Evolutionary conservation across 2,113 vertebrate species (phyloP).

Genomic region (Cyphomyrus plagiostoma): DNA sequence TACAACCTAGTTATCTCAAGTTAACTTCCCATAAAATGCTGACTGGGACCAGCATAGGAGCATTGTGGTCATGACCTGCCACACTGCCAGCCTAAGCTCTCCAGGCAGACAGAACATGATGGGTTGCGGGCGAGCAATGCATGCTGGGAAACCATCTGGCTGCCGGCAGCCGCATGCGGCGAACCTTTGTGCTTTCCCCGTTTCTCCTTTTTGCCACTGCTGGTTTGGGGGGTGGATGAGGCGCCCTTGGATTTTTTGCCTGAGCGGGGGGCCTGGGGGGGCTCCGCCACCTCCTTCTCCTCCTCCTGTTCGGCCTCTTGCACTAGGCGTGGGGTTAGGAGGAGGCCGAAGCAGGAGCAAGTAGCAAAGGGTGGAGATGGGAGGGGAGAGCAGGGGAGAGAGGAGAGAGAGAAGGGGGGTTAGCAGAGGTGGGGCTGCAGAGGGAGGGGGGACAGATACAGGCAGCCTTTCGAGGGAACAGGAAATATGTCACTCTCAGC

Average conservation of each 20-base stretch:
- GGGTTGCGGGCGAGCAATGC: neutral
- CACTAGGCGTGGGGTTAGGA: conserved; percentile 59
- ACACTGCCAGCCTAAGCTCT: neutral
- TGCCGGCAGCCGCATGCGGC: conserved; percentile 41
- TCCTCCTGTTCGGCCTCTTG: conserved; percentile 89
- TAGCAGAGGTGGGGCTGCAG: neutral
- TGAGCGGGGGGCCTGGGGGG: conserved; percentile 71
- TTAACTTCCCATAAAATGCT: neutral
- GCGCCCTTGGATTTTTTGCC: conserved; percentile 82
- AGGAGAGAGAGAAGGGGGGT: conserved; percentile 10
- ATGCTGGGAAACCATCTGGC: neutral
- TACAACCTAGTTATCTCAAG: neutral
- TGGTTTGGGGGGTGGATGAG: conserved; percentile 75
- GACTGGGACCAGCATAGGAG: neutral
- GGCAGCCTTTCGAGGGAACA: neutral
- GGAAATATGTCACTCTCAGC: neutral
- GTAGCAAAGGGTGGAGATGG: neutral
- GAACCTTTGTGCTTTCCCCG: conserved; percentile 95
- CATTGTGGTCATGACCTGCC: neutral
- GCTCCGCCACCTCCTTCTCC: conserved; percentile 68
- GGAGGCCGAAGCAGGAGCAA: conserved; percentile 11
- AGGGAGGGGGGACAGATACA: neutral
- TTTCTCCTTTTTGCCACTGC: conserved; percentile 86
- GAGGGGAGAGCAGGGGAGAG: conserved; percentile 22
- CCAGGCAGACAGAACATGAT: conserved; percentile 12